phyloP scores from a whole-genome alignment of 2,113 vertebrate species.

The Echinops telfairi region DNA sequence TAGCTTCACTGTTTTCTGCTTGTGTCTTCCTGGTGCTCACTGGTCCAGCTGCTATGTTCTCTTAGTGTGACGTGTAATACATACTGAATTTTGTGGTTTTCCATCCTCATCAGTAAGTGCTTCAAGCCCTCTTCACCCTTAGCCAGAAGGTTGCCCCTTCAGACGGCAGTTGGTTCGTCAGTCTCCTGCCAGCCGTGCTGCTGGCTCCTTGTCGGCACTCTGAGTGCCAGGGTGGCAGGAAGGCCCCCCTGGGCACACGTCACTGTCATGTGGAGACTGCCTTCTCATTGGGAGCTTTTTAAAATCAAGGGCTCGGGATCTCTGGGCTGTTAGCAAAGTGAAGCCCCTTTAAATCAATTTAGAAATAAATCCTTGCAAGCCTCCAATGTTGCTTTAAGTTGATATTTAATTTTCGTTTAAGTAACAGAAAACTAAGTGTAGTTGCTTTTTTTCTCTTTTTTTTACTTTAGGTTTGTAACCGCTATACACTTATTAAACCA shows the following conservation, averaged over 20 bases:
- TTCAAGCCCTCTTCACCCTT: not conserved
- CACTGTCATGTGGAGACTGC: not conserved
- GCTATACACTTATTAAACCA: not conserved
- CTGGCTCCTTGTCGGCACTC: not conserved
- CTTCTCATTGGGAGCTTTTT: not conserved
- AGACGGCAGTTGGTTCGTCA: not conserved
- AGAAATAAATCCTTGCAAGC: too few species aligned
- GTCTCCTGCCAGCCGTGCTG: not conserved
- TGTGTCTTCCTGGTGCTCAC: not conserved
- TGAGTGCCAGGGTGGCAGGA: not conserved
- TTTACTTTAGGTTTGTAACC: not conserved
- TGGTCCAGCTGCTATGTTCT: not conserved
- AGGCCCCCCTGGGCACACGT: not conserved
- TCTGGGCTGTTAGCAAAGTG: not conserved
- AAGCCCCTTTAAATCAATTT: not conserved
- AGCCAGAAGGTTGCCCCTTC: not conserved
- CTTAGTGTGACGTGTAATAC: not conserved
- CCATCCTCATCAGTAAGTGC: not conserved
- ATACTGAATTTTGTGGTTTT: not conserved
- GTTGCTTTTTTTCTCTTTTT: not conserved
- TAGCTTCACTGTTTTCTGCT: not conserved
- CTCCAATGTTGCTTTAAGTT: not conserved
- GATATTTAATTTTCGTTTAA: conserved; percentile 25
- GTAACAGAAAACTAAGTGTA: not conserved
- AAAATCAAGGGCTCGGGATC: not conserved